Percentiles rank a stretch among this genome's conserved stretches.
phyloP scores from a whole-genome alignment of 2,113 vertebrate species.

The Tenebrosternarchus preto region DNA sequence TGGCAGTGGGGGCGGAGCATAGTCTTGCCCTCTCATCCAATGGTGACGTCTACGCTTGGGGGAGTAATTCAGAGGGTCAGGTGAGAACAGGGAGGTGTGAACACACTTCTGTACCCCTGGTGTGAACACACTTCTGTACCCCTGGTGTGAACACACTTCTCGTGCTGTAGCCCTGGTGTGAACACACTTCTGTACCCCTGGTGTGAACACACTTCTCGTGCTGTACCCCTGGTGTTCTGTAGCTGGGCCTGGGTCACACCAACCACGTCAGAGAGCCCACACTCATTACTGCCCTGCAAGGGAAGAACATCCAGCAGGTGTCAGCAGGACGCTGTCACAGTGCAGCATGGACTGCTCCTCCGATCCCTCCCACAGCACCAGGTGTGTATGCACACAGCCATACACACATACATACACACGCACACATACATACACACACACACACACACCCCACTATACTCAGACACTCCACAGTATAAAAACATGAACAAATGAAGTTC shows the following conservation, averaged over 20 bases:
- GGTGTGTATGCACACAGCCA: slow-evolving; percentile 59
- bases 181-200: too few relatives aligned
- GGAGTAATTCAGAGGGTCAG: slow-evolving; percentile 81
- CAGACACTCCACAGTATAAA: too few relatives aligned
- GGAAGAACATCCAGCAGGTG: slow-evolving; percentile 76
- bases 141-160: too few relatives aligned
- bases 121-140: too few relatives aligned
- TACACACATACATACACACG: neutral
- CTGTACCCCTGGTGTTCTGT: slow-evolving; percentile 41
- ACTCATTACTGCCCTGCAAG: slow-evolving; percentile 70
- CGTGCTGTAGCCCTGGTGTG: too few relatives aligned
- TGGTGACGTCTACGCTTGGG: slow-evolving; percentile 79
- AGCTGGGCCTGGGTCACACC: slow-evolving; percentile 78
- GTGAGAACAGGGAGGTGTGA: slow-evolving; percentile 57
- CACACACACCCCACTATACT: too few relatives aligned
- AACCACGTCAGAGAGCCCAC: slow-evolving; percentile 76
- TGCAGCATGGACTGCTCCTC: slow-evolving; percentile 77
- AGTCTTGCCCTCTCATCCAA: slow-evolving; percentile 73
- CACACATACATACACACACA: slow-evolving; percentile 12
- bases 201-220: too few relatives aligned
- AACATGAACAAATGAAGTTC: too few relatives aligned
- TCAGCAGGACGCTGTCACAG: slow-evolving; percentile 81
- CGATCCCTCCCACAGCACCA: slow-evolving; percentile 71
- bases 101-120: too few relatives aligned
- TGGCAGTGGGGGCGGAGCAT: slow-evolving; percentile 78